Conservation (phyloP, 1,140 invertebrate genomes). For the Harpegnathos saltator region DNA sequence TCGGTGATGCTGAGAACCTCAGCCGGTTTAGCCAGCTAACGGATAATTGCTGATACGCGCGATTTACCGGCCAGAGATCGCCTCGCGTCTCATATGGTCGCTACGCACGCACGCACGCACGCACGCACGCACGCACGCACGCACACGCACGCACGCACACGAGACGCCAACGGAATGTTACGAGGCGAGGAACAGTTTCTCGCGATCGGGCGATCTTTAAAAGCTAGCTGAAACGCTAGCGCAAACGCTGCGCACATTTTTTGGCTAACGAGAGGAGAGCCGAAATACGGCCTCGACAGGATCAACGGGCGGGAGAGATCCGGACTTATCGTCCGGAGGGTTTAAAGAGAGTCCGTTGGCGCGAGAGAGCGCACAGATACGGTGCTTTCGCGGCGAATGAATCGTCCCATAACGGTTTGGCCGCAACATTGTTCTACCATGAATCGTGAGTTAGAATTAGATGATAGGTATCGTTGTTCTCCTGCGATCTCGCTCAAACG, state of each 20-base stretch:
- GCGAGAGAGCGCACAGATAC: background rate
- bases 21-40: slow-evolving; percentile 83
- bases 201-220: too few relatives aligned
- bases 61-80: slow-evolving; percentile 76
- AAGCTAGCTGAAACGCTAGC: too few relatives aligned
- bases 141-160: too few relatives aligned
- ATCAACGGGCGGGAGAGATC: slow-evolving; percentile 15
- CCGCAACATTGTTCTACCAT: slow-evolving; percentile 18
- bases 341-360: slow-evolving; percentile 28
- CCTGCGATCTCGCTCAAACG: slow-evolving; percentile 46
- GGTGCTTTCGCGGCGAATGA: slow-evolving; percentile 28
- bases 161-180: slow-evolving; percentile 13
- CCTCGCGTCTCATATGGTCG: slow-evolving; percentile 18
- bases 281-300: background rate
- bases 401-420: slow-evolving; percentile 32
- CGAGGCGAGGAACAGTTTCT: background rate
- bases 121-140: too few relatives aligned
- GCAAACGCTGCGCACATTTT: background rate
- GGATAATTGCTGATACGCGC: slow-evolving; percentile 82
- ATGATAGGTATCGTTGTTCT: slow-evolving; percentile 68
- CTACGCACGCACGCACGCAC: too few relatives aligned
- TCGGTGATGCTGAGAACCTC: slow-evolving; percentile 76
- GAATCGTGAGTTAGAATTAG: slow-evolving; percentile 67
- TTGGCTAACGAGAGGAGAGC: background rate
- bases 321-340: slow-evolving; percentile 40